Evolutionary conservation across 2,888 invertebrate genomes (phyloP).

Genomic region (Synergus gifuensis): DNA sequence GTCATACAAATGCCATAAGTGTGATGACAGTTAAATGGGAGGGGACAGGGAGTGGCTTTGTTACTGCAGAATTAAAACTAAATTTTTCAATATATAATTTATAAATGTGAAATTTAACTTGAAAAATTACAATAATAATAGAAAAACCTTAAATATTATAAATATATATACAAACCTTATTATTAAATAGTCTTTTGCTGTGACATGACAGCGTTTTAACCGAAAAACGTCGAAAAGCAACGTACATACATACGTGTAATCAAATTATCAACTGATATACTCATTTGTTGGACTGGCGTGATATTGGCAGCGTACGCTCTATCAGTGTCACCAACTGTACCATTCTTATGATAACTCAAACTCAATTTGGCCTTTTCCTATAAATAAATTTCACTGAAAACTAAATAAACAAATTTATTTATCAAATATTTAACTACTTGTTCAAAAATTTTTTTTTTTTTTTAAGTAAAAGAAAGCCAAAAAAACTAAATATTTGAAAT

Average conservation of each 20-base stretch:
- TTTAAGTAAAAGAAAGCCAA: background rate
- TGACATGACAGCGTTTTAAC: background rate
- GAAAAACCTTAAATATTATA: background rate
- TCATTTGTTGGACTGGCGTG: background rate
- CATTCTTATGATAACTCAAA: too few relatives aligned
- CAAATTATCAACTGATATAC: too few relatives aligned
- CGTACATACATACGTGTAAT: background rate
- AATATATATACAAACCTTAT: background rate
- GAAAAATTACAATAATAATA: background rate
- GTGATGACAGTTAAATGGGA: conserved; percentile 30
- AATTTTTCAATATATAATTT: background rate
- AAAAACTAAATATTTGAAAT: background rate
- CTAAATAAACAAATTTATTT: background rate
- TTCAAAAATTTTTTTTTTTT: background rate
- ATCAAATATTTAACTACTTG: background rate
- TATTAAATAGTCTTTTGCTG: background rate
- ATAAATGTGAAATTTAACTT: background rate
- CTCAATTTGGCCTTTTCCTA: background rate
- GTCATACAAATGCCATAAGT: conserved; percentile 25
- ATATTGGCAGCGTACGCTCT: background rate
- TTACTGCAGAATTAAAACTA: background rate
- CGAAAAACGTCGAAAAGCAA: background rate
- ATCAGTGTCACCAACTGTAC: too few relatives aligned
- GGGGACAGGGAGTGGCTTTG: conserved; percentile 38
- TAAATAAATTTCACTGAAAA: background rate